These are phyloP conservation scores for Aulostomus chinensis DNA, from an alignment of 2,797 vertebrate species.

Conservation along the genomic window DNA sequence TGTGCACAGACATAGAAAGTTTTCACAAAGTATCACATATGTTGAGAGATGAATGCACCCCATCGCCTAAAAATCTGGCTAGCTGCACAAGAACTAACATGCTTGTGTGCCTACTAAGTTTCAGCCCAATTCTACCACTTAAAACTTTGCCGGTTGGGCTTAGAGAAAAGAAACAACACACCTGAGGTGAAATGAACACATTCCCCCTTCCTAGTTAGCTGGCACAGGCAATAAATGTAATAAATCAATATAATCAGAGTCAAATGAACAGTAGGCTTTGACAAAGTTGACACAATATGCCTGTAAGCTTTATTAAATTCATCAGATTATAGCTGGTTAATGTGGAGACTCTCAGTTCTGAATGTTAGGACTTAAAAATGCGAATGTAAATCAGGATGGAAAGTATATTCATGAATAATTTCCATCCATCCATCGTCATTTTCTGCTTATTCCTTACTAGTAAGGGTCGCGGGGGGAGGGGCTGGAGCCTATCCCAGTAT, in stretches of 20 bases:
- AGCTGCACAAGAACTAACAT: not conserved
- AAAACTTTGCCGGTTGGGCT: too few species aligned
- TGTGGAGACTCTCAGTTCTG: conserved; percentile 1
- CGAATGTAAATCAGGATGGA: conserved; percentile 15
- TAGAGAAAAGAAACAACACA: conserved; percentile 2
- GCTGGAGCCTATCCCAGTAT: too few species aligned
- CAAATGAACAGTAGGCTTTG: conserved; percentile 13
- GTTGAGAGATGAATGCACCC: not conserved
- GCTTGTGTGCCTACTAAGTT: not conserved
- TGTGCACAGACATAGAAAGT: too few species aligned
- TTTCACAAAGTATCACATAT: not conserved
- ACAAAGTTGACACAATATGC: conserved; percentile 18
- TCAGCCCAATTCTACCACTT: not conserved
- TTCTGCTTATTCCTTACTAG: too few species aligned
- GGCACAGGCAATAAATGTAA: not conserved
- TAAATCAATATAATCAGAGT: conserved; percentile 19
- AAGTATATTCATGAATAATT: conserved; percentile 27
- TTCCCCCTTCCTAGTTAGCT: conserved; percentile 2
- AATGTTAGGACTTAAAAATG: not conserved
- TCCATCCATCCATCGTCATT: conserved; percentile 27
- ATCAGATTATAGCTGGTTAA: conserved; percentile 6
- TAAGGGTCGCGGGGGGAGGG: too few species aligned
- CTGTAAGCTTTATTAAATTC: conserved; percentile 6
- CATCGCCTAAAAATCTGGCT: not conserved
- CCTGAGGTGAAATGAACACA: conserved; percentile 20